These are phyloP conservation scores for Pipistrellus kuhlii DNA, from an alignment of 2,797 vertebrate genomes.

Conservation along the genomic window DNA sequence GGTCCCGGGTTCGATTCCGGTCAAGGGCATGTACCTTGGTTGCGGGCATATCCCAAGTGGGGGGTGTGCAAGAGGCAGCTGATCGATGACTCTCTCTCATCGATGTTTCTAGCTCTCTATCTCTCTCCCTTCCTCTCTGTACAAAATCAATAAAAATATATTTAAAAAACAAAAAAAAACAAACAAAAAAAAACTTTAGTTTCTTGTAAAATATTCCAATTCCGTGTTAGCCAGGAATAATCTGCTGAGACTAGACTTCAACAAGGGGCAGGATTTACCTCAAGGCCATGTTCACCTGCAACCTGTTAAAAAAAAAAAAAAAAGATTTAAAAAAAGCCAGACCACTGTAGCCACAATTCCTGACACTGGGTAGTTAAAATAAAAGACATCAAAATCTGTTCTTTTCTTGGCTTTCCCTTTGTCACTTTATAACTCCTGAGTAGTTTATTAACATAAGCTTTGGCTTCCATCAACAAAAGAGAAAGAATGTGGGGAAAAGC, in stretches of 20 bases:
- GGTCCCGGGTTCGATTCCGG: too few relatives aligned
- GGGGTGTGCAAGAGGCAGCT: too few relatives aligned
- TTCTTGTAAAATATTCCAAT: slow-evolving; percentile 32
- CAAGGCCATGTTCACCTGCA: slow-evolving; percentile 16
- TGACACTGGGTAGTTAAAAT: neutral
- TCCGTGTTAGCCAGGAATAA: neutral
- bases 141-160: too few relatives aligned
- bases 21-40: too few relatives aligned
- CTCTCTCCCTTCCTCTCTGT: too few relatives aligned
- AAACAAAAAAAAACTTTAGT: neutral
- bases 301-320: slow-evolving; percentile 66
- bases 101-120: too few relatives aligned
- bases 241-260: slow-evolving; percentile 41
- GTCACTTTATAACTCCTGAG: neutral
- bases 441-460: neutral
- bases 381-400: neutral
- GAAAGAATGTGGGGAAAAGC: neutral
- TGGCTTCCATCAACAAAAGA: neutral
- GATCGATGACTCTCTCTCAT: too few relatives aligned
- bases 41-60: too few relatives aligned
- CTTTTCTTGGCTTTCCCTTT: neutral
- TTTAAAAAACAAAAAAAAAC: too few relatives aligned
- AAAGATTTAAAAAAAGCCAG: neutral
- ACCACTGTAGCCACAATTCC: neutral
- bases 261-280: slow-evolving; percentile 63